phyloP scores from a whole-genome alignment of 2,888 invertebrate species.

The Polydesmus complanatus region DNA sequence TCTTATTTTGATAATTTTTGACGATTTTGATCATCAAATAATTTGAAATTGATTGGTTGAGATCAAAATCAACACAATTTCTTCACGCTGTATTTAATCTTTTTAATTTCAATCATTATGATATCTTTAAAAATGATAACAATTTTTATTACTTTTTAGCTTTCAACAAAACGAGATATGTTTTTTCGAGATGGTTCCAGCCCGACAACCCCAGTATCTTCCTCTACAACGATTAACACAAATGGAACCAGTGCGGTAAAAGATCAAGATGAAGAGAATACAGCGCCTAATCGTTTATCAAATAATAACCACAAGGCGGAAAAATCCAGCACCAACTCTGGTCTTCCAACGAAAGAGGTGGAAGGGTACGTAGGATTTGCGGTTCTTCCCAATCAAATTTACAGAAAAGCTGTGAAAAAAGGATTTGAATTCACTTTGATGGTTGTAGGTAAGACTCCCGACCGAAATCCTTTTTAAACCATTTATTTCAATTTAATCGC shows the following conservation, averaged over 20 bases:
- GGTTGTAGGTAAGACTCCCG: constrained; percentile 83
- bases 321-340: neutral
- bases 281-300: constrained; percentile 34
- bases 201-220: constrained; percentile 32
- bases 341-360: constrained; percentile 14
- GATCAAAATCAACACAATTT: too few species aligned
- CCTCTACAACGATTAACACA: constrained; percentile 25
- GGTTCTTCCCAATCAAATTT: constrained; percentile 89
- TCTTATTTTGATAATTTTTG: too few species aligned
- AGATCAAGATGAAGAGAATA: constrained; percentile 39
- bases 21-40: too few species aligned
- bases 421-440: constrained; percentile 92
- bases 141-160: constrained; percentile 35
- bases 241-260: constrained; percentile 29
- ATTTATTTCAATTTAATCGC: too few species aligned
- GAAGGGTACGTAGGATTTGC: constrained; percentile 92
- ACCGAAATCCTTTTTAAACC: neutral
- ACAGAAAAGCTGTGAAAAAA: constrained; percentile 85
- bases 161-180: constrained; percentile 72
- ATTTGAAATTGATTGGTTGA: too few species aligned
- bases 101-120: neutral
- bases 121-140: neutral
- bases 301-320: neutral
- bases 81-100: neutral
- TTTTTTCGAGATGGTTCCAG: constrained; percentile 46